Evolutionary conservation across 2,797 vertebrate genomes (phyloP).

Genomic region (Karalla daura): DNA sequence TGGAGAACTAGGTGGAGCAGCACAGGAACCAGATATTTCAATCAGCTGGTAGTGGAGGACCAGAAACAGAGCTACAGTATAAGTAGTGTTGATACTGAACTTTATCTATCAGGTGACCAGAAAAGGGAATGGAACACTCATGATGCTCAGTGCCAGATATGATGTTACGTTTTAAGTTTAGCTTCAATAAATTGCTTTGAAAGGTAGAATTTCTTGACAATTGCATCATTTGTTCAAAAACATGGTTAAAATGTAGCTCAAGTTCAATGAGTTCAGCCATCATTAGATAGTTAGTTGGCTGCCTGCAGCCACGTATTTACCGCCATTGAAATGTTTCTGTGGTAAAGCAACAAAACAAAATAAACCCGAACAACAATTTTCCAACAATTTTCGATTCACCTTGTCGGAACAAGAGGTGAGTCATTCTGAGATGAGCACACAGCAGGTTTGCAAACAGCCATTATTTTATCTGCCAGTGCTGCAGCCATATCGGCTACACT

Average conservation of each 20-base stretch:
- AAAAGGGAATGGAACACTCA: neutral
- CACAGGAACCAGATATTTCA: neutral
- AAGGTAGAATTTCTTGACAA: too few species aligned
- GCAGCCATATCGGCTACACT: conserved; percentile 4
- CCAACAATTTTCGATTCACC: neutral
- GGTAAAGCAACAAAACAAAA: neutral
- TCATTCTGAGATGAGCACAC: neutral
- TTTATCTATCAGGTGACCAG: neutral
- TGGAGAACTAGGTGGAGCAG: neutral
- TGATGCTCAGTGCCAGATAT: neutral
- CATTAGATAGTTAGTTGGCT: neutral
- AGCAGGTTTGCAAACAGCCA: neutral
- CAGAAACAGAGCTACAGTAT: neutral
- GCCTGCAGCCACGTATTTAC: neutral
- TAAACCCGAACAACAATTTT: neutral
- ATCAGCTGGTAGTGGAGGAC: neutral
- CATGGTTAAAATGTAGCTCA: too few species aligned
- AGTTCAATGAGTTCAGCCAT: neutral
- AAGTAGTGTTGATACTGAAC: neutral
- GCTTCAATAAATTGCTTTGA: too few species aligned
- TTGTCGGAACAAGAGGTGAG: neutral
- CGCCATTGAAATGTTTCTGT: neutral
- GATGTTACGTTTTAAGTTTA: neutral
- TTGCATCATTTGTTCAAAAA: too few species aligned
- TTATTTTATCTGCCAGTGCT: conserved; percentile 11